Evolutionary conservation across 2,797 vertebrate genomes (phyloP).

Genomic region (Cynodonichthys magdalenae): DNA sequence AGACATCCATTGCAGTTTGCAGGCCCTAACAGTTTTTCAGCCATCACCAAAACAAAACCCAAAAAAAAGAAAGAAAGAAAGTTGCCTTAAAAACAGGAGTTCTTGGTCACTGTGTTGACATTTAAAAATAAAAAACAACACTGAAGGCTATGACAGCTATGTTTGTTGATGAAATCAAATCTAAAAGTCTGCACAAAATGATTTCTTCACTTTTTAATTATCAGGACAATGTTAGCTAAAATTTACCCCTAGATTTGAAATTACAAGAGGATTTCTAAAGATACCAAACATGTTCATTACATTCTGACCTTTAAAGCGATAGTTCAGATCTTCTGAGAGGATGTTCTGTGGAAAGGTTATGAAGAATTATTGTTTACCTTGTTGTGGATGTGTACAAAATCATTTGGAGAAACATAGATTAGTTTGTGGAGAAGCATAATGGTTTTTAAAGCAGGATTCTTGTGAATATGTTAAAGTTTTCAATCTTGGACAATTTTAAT

Average conservation of each 20-base stretch:
- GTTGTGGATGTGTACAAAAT: too few relatives aligned
- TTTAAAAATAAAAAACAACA: conserved; percentile 28
- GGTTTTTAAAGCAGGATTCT: too few relatives aligned
- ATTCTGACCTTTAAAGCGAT: too few relatives aligned
- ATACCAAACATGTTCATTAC: conserved; percentile 2
- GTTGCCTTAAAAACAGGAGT: conserved; percentile 61
- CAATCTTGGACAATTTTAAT: too few relatives aligned
- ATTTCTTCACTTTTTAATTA: conserved; percentile 9
- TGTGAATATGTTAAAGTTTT: too few relatives aligned
- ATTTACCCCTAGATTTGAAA: conserved; percentile 32
- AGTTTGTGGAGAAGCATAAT: too few relatives aligned
- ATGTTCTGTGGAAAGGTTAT: too few relatives aligned
- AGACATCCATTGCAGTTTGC: conserved; percentile 97
- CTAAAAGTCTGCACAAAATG: conserved; percentile 18
- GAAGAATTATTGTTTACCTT: too few relatives aligned
- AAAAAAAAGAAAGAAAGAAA: conserved; percentile 33
- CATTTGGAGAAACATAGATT: too few relatives aligned
- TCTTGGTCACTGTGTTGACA: conserved; percentile 42
- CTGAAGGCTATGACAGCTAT: conserved; percentile 10
- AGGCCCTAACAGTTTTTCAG: conserved; percentile 84
- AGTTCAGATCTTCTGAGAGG: too few relatives aligned
- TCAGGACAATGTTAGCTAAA: conserved; percentile 31
- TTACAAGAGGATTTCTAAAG: conserved; percentile 9
- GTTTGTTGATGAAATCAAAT: conserved; percentile 11
- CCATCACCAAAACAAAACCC: conserved; percentile 53